phyloP scores from a whole-genome alignment of 2,888 invertebrate species.

The Habroteleia sp. region DNA sequence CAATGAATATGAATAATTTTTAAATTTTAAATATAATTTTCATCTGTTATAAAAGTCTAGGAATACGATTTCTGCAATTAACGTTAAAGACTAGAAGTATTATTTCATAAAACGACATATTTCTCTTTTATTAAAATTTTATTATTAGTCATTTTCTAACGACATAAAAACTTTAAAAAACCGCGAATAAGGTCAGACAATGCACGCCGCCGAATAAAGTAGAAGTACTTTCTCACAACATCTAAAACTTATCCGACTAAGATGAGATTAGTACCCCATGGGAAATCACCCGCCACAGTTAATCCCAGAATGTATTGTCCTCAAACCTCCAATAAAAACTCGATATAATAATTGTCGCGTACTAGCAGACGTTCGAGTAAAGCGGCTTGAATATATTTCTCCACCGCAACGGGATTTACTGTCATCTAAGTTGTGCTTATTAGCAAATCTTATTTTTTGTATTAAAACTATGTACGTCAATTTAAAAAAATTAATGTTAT shows the following conservation, averaged over 20 bases:
- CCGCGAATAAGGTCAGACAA: constrained; percentile 44
- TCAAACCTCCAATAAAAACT: constrained; percentile 75
- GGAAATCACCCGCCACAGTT: constrained; percentile 75
- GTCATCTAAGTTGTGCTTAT: constrained; percentile 24
- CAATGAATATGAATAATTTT: too few relatives aligned
- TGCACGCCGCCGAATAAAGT: constrained; percentile 51
- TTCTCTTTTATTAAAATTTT: too few relatives aligned
- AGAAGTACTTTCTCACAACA: constrained; percentile 67
- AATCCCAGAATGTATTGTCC: constrained; percentile 73
- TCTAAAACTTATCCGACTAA: constrained; percentile 73
- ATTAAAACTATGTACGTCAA: neutral
- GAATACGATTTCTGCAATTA: too few relatives aligned
- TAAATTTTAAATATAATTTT: too few relatives aligned
- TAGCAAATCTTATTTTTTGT: constrained; percentile 8
- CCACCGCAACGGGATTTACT: constrained; percentile 27
- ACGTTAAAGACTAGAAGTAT: too few relatives aligned
- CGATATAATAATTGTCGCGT: constrained; percentile 75
- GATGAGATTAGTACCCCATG: constrained; percentile 77
- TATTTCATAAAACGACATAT: too few relatives aligned
- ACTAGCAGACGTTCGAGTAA: constrained; percentile 46
- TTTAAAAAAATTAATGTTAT: neutral
- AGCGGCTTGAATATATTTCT: constrained; percentile 42
- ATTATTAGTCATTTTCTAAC: constrained; percentile 20
- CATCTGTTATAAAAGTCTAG: too few relatives aligned
- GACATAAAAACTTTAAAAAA: constrained; percentile 26